These are phyloP conservation scores for Dolichomitus sp. DNA, from an alignment of 2,888 invertebrate species.

Conservation along the genomic window DNA sequence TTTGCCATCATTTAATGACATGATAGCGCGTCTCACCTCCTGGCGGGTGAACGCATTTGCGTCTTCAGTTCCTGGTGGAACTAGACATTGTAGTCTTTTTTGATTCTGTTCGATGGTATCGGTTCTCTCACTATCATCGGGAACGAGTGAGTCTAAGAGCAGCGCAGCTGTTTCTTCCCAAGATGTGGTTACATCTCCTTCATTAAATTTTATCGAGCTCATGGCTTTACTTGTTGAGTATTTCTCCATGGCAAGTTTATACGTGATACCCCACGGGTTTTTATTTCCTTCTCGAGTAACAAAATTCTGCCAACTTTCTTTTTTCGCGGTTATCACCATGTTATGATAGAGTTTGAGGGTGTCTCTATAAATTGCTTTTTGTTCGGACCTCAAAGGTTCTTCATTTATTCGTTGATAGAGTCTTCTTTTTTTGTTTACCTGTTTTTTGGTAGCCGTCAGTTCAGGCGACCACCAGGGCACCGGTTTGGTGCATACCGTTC, in stretches of 20 bases:
- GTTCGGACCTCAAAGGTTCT: background rate
- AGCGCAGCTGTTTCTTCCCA: background rate
- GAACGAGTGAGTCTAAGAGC: background rate
- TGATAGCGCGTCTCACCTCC: background rate
- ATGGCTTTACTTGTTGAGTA: background rate
- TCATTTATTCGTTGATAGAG: background rate
- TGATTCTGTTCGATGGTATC: background rate
- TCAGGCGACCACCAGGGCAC: conserved; percentile 4
- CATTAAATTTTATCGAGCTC: background rate
- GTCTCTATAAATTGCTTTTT: background rate
- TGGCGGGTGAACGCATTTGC: background rate
- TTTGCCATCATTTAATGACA: background rate
- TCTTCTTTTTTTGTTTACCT: background rate
- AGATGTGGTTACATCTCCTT: background rate
- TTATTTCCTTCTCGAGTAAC: background rate
- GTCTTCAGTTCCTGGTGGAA: background rate
- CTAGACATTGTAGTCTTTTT: background rate
- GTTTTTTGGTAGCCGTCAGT: background rate
- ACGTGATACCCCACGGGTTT: conserved; percentile 19
- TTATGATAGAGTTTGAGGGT: background rate
- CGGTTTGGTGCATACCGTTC: background rate
- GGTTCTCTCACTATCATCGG: background rate
- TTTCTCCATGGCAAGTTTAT: background rate
- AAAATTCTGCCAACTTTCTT: background rate
- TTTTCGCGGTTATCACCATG: background rate